Conservation (phyloP, 2,888 invertebrate species). For the Acleris sparsana region DNA sequence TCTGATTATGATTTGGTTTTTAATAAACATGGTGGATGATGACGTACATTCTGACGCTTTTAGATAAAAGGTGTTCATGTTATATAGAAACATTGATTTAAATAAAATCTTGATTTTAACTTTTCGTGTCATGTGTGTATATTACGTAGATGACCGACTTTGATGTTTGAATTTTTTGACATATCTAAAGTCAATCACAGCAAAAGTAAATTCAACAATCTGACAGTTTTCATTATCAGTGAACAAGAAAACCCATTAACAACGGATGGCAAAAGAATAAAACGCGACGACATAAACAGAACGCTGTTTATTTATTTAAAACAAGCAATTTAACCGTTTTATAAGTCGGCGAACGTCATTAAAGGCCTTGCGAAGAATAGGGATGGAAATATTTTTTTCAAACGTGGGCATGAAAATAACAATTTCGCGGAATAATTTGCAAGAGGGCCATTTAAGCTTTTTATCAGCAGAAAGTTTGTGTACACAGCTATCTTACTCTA, state of each 20-base stretch:
- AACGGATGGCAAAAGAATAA: slow-evolving; percentile 42
- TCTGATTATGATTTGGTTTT: no score
- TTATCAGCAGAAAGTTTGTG: slow-evolving; percentile 76
- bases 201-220: slow-evolving; percentile 19
- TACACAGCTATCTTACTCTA: slow-evolving; percentile 75
- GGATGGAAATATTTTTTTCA: slow-evolving; percentile 62
- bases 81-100: no score
- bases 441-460: slow-evolving; percentile 76
- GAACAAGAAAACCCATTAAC: slow-evolving; percentile 44
- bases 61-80: no score
- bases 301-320: slow-evolving; percentile 68
- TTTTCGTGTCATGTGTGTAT: no score
- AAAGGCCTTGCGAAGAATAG: slow-evolving; percentile 57
- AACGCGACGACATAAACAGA: slow-evolving; percentile 49
- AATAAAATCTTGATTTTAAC: no score
- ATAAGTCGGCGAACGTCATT: slow-evolving; percentile 66
- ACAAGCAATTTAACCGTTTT: slow-evolving; percentile 66
- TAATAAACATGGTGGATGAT: no score
- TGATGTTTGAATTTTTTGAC: no score
- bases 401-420: slow-evolving; percentile 69
- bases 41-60: no score
- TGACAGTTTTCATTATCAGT: slow-evolving; percentile 38
- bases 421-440: slow-evolving; percentile 76
- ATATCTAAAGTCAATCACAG: background rate
- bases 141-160: no score